Percentiles rank a stretch among this genome's conserved stretches.
These are phyloP conservation scores for Myxocyprinus asiaticus DNA, from an alignment of 2,113 vertebrate species.

Conservation along the genomic window DNA sequence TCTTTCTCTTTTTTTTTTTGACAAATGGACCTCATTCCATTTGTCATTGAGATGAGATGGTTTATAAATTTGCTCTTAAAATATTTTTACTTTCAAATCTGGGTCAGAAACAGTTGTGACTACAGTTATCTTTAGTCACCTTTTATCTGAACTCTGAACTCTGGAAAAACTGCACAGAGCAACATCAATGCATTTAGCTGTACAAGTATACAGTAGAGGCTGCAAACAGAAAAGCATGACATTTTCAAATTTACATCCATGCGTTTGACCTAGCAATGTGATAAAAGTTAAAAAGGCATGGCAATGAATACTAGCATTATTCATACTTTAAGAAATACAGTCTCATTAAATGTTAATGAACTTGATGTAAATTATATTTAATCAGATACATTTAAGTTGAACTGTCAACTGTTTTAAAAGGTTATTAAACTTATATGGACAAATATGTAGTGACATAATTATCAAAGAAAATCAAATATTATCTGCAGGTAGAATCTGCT, in stretches of 20 bases:
- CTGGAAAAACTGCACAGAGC: not conserved
- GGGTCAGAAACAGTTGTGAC: not conserved
- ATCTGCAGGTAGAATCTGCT: not conserved
- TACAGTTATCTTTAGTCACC: not conserved
- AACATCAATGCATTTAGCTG: not conserved
- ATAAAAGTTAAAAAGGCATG: too few relatives aligned
- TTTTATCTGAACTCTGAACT: not conserved
- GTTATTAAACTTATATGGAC: not conserved
- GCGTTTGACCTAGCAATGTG: not conserved
- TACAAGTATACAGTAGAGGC: not conserved
- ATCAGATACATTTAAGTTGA: not conserved
- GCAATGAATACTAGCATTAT: too few relatives aligned
- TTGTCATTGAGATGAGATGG: not conserved
- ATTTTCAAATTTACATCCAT: not conserved
- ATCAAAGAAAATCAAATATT: not conserved
- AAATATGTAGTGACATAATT: not conserved
- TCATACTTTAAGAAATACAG: too few relatives aligned
- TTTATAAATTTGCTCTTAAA: not conserved
- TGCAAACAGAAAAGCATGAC: not conserved
- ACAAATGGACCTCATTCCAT: not conserved
- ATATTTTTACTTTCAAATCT: slow-evolving; percentile 26
- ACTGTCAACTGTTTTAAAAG: not conserved
- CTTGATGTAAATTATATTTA: not conserved
- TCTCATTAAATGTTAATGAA: too few relatives aligned
- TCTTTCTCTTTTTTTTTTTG: not conserved